Conservation (phyloP, 2,888 invertebrate genomes). For the Vesta saturnalis region DNA sequence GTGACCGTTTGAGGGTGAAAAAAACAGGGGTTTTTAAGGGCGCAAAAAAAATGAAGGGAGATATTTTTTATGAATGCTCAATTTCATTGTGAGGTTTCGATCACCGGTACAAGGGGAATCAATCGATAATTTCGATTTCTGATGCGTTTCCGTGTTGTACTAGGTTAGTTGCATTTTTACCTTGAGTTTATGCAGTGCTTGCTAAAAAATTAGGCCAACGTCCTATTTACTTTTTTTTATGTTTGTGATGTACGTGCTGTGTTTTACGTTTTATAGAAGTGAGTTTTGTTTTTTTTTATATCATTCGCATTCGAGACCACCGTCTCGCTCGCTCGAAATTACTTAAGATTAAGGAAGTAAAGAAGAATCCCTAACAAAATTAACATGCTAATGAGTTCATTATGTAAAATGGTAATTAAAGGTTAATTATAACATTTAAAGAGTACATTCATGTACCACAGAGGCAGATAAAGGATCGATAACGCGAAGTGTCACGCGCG, state of each 20-base stretch:
- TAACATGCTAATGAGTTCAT: constrained; percentile 21
- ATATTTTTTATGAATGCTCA: constrained; percentile 61
- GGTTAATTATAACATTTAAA: constrained; percentile 31
- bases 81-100: constrained; percentile 58
- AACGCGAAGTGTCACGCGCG: constrained; percentile 57
- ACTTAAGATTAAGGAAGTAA: neutral
- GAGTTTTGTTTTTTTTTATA: neutral
- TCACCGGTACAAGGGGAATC: constrained; percentile 56
- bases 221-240: neutral
- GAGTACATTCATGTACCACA: constrained; percentile 35
- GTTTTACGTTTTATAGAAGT: neutral
- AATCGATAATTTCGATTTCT: constrained; percentile 62
- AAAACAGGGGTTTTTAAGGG: constrained; percentile 56
- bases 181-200: constrained; percentile 45
- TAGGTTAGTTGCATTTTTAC: constrained; percentile 60
- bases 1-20: constrained; percentile 53
- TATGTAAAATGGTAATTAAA: constrained; percentile 23
- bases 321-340: neutral
- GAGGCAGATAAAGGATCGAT: constrained; percentile 56
- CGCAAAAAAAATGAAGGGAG: constrained; percentile 56
- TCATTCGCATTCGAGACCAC: neutral
- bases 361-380: neutral
- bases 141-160: constrained; percentile 51
- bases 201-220: neutral
- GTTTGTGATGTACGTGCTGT: neutral